A percentile compares a stretch with the other conserved stretches of the same genome.
These are phyloP conservation scores for Eurystomus gularis DNA, from an alignment of 2,113 vertebrate genomes.

Conservation along the genomic window DNA sequence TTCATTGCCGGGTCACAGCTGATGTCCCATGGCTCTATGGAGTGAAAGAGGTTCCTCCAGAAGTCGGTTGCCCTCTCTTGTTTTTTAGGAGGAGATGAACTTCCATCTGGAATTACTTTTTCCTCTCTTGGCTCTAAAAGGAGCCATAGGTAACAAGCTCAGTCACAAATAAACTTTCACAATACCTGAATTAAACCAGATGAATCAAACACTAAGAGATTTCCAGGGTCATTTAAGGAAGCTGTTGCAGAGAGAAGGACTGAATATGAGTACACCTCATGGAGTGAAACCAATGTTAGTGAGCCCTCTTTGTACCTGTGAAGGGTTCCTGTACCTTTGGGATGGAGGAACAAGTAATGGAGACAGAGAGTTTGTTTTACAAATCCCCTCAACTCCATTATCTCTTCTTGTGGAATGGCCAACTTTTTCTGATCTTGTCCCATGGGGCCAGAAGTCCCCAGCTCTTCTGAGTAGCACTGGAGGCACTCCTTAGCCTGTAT, in stretches of 20 bases:
- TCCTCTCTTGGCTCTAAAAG: not conserved
- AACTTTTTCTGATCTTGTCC: not conserved
- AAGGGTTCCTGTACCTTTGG: not conserved
- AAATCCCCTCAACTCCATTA: rapidly evolving
- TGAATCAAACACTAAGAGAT: not conserved
- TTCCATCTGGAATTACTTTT: not conserved
- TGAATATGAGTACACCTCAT: not conserved
- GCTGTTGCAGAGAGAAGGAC: not conserved
- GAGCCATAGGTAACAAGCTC: not conserved
- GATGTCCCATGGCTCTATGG: not conserved
- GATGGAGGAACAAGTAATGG: not conserved
- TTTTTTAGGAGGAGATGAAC: not conserved
- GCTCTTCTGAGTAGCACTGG: not conserved
- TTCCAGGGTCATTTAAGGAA: not conserved
- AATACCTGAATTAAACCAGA: not conserved
- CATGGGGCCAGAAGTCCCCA: not conserved
- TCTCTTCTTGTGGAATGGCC: not conserved
- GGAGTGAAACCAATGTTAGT: not conserved
- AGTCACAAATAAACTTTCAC: not conserved
- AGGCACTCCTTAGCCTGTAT: not conserved
- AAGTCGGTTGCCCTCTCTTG: not conserved
- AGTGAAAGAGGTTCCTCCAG: not conserved
- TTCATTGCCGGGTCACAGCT: not conserved
- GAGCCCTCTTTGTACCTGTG: not conserved
- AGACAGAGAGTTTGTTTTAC: not conserved